phyloP scores from a whole-genome alignment of 2,113 vertebrate genomes.

The Brachypteracias leptosomus region DNA sequence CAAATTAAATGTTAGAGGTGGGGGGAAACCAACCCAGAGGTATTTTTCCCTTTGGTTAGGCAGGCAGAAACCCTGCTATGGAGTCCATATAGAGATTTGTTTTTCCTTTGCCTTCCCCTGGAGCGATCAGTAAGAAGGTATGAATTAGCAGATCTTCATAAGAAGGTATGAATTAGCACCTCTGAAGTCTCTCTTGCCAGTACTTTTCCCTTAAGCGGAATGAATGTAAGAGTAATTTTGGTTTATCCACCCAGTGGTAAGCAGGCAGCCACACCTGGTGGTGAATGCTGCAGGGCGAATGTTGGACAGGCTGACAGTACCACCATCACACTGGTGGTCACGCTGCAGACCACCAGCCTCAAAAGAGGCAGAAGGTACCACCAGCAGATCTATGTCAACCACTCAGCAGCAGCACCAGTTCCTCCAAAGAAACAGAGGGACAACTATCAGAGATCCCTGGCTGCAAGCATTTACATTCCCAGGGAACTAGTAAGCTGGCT shows the following conservation, averaged over 20 bases:
- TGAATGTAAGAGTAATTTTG: not conserved
- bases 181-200: not conserved
- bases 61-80: not conserved
- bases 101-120: not conserved
- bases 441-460: accelerated
- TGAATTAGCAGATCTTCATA: not conserved
- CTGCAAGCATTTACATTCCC: not conserved
- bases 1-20: not conserved
- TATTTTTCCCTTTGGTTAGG: not conserved
- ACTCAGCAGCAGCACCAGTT: not conserved
- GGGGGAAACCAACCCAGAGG: not conserved
- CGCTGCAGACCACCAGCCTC: not conserved
- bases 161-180: not conserved
- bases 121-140: accelerated
- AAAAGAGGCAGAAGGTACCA: not conserved
- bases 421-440: not conserved
- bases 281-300: not conserved
- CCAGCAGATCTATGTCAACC: not conserved
- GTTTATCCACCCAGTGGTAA: not conserved
- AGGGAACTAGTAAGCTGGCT: not conserved
- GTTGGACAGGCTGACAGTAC: accelerated
- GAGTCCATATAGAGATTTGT: not conserved
- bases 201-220: not conserved
- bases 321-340: not conserved
- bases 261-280: not conserved